phyloP scores from a whole-genome alignment of 2,797 vertebrate genomes.

The Coracias cyanogaster region DNA sequence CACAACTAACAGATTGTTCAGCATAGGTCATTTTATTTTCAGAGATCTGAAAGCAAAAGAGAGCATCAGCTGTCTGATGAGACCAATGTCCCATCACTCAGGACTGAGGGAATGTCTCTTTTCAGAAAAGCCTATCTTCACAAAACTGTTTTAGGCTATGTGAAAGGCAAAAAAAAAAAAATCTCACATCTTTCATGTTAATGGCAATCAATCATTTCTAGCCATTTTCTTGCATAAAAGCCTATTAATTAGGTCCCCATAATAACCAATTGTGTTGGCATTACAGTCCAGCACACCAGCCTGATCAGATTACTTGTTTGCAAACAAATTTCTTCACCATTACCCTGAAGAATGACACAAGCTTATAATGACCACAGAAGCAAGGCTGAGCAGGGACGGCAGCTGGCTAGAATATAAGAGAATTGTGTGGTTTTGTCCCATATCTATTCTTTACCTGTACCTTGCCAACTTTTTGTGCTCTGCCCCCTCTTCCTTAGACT shows the following conservation, averaged over 20 bases:
- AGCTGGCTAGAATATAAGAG: neutral
- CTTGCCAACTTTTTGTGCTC: neutral
- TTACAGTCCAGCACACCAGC: neutral
- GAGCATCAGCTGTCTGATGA: neutral
- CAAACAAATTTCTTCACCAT: neutral
- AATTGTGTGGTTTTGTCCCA: neutral
- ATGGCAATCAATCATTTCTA: neutral
- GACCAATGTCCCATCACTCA: neutral
- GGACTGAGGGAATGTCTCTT: neutral
- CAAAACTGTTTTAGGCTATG: neutral
- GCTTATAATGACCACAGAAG: neutral
- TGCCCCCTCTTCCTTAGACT: neutral
- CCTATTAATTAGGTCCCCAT: neutral
- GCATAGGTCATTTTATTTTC: neutral
- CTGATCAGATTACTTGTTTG: neutral
- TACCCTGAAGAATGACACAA: neutral
- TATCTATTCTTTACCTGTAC: neutral
- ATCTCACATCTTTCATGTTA: neutral
- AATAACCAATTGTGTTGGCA: neutral
- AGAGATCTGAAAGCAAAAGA: neutral
- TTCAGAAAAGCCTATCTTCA: neutral
- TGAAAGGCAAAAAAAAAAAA: neutral
- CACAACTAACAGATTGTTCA: slow-evolving; percentile 27
- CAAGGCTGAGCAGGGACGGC: neutral
- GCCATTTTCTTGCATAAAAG: neutral